These are phyloP conservation scores for Drosophila monieri DNA, from an alignment of 2,888 invertebrate species.

Conservation along the genomic window DNA sequence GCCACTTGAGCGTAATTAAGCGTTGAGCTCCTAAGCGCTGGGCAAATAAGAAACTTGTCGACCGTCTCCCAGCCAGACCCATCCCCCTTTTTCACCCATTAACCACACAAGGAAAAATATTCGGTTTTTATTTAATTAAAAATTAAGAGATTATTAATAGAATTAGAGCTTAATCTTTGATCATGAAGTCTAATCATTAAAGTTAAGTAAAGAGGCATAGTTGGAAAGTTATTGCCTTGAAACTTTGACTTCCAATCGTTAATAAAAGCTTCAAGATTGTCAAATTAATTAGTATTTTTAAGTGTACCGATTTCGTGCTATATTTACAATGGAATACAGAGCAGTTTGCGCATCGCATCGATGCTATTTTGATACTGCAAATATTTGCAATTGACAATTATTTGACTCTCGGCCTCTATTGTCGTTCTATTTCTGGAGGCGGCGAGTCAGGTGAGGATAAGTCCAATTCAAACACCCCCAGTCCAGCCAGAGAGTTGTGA, in stretches of 20 bases:
- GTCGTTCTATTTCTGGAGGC: conserved; percentile 17
- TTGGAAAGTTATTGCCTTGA: no score
- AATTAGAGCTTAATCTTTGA: no score
- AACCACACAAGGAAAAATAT: conserved; percentile 3
- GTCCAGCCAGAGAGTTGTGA: conserved; percentile 23
- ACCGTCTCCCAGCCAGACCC: conserved; percentile 20
- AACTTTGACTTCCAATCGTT: no score
- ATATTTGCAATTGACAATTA: conserved; percentile 71
- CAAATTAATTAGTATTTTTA: not conserved
- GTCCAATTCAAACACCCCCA: conserved; percentile 51
- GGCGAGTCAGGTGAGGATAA: conserved; percentile 46
- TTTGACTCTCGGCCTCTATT: conserved; percentile 41
- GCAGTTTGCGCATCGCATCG: conserved; percentile 64
- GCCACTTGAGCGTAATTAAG: conserved; percentile 79
- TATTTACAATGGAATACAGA: conserved; percentile 64
- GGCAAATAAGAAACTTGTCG: conserved; percentile 57
- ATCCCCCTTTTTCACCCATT: conserved; percentile 8
- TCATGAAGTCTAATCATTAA: no score
- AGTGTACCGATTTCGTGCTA: conserved; percentile 13
- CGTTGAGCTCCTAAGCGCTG: conserved; percentile 68
- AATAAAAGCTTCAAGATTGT: not conserved
- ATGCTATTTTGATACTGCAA: conserved; percentile 76
- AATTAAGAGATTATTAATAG: no score
- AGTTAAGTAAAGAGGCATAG: no score
- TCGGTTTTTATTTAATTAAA: not conserved